These are phyloP conservation scores for Microcebus jonahi DNA, from an alignment of 2,113 vertebrate genomes.

Conservation along the genomic window DNA sequence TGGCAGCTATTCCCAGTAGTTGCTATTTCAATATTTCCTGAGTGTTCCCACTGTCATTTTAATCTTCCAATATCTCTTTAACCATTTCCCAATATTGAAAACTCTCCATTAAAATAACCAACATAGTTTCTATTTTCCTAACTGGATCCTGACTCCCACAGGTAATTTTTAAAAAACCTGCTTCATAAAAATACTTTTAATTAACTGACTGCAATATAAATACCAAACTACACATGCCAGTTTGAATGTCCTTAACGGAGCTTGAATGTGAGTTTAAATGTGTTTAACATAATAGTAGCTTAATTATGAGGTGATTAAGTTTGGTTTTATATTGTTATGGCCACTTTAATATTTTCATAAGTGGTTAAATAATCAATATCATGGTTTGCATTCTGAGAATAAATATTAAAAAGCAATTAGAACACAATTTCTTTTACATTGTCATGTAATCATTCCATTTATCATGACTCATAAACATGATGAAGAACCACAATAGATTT, in stretches of 20 bases:
- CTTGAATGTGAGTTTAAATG: not conserved
- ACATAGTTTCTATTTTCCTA: not conserved
- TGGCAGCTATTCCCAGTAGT: not conserved
- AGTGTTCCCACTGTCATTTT: not conserved
- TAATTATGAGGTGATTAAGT: not conserved
- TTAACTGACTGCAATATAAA: not conserved
- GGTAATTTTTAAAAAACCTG: not conserved
- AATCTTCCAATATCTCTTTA: not conserved
- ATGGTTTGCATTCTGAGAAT: not conserved
- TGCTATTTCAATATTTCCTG: not conserved
- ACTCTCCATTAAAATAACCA: not conserved
- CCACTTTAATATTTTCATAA: not conserved
- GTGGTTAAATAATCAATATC: constrained; percentile 44
- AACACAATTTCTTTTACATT: not conserved
- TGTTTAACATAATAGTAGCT: not conserved
- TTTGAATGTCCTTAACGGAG: not conserved
- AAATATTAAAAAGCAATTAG: constrained; percentile 39
- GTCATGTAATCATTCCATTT: constrained; percentile 5
- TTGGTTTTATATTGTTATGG: not conserved
- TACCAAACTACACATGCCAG: not conserved
- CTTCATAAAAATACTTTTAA: not conserved
- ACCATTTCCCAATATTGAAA: not conserved
- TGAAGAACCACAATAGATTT: constrained; percentile 36
- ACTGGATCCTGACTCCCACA: not conserved
- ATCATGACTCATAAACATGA: not conserved